These are phyloP conservation scores for Rattus rattus DNA, from an alignment of 2,113 vertebrate genomes.

Conservation along the genomic window DNA sequence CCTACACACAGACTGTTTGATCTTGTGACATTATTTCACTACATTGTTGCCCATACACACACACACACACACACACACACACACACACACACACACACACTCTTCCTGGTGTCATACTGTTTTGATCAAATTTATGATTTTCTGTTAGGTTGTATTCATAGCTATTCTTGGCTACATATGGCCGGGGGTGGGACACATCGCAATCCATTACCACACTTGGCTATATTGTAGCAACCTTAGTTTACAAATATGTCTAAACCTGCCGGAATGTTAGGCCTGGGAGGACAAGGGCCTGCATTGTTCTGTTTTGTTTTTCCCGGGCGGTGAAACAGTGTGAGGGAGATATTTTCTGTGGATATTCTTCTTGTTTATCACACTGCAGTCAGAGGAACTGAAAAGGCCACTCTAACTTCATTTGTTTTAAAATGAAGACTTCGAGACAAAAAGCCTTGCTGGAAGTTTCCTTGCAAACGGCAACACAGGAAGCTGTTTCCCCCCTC, in stretches of 20 bases:
- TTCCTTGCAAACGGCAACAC: background rate
- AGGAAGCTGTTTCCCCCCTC: background rate
- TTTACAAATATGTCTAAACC: background rate
- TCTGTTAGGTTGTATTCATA: background rate
- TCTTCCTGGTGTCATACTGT: background rate
- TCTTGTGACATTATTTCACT: background rate
- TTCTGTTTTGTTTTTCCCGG: background rate
- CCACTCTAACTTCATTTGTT: background rate
- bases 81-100: too few species aligned
- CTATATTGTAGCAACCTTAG: background rate
- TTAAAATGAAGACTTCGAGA: background rate
- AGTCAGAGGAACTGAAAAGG: constrained; percentile 17
- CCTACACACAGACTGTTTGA: background rate
- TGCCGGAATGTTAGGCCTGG: background rate
- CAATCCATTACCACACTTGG: background rate
- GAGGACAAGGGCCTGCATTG: background rate
- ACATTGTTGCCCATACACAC: too few species aligned
- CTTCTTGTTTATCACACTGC: background rate
- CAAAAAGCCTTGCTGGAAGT: background rate
- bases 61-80: too few species aligned
- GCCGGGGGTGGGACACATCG: too few species aligned
- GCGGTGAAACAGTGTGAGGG: background rate
- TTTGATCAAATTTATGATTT: background rate
- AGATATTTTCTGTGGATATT: background rate
- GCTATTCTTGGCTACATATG: background rate